A percentile compares a stretch with the other conserved stretches of the same genome.
These are phyloP conservation scores for Pardalotus punctatus DNA, from an alignment of 2,113 vertebrate species.

Conservation along the genomic window DNA sequence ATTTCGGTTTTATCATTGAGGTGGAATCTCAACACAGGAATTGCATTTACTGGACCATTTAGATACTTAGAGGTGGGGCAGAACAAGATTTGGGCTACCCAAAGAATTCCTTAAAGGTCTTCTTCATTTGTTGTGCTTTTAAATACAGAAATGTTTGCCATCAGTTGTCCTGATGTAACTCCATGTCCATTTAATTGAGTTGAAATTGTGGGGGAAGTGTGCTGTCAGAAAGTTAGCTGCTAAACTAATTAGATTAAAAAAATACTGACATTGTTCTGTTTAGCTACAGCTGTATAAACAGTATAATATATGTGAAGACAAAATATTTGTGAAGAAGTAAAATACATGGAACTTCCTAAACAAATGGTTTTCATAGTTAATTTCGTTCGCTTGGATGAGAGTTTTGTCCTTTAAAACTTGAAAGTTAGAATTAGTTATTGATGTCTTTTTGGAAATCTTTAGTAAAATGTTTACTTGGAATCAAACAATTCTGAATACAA, in stretches of 20 bases:
- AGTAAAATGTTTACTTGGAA: not conserved
- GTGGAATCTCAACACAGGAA: not conserved
- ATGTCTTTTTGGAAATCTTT: not conserved
- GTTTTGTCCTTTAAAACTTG: not conserved
- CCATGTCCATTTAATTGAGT: not conserved
- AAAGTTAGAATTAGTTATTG: not conserved
- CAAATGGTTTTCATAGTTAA: not conserved
- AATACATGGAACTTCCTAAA: not conserved
- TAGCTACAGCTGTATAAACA: not conserved
- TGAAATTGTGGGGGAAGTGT: not conserved
- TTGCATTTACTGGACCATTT: not conserved
- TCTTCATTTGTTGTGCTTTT: not conserved
- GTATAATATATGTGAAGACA: not conserved
- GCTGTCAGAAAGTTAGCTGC: not conserved
- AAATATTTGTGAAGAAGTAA: not conserved
- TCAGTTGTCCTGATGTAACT: not conserved
- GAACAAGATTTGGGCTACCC: not conserved
- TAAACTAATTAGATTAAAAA: not conserved
- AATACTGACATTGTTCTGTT: not conserved
- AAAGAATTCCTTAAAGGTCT: not conserved
- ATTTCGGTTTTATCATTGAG: not conserved
- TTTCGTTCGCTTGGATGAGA: not conserved
- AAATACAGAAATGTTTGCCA: not conserved
- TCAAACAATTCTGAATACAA: not conserved
- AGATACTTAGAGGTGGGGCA: not conserved